Base-by-base conservation (phyloP, 2,888 invertebrate genomes). In the Taphrorychus bicolor region DNA sequence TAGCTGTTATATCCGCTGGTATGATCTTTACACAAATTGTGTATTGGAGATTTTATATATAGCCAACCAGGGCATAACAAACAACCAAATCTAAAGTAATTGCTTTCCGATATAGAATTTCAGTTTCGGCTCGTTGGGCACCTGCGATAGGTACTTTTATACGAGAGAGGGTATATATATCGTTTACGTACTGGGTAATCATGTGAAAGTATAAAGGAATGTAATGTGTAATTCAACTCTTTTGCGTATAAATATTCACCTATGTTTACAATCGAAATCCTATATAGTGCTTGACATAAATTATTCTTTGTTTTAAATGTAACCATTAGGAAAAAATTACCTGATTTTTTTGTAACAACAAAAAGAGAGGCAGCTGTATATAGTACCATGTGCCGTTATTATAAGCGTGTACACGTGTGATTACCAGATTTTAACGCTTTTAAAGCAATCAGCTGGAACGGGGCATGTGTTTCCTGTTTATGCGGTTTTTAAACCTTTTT, bases 391-490 rank as follows among this genome's bases (percentile, higher is more conserved):
- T 58, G 48, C n/a, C 17, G 56, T 60, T 52, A 53, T 41, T 17
- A 19, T 5, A 14, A 51, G 52, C 60, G 60, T 60, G 60, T 5
- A 14, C 60, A 60, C 60, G 60, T 60, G 60, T 21, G 40, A 40
- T 60, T 60, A 41, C 19, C 40, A 16, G 22, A 51, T 54, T 62
- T 62, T 62, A 54, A 16, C 62, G 48, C 62, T 62, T 62, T 62
- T 62, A 62, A 54, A 53, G 54, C 54, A 62, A 62, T 62, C 62
- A 45, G 18, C 42, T 16, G 3, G 18, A 54, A 14, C 16, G 48
- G 24, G 24, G 54, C 62, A 62, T 42, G 45, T 62, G 62, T 42
- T 62, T 54, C 62, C 62, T 62, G 62, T 62, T 62, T 62, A 62
- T 48, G 23, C n/a, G 9, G 19, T 22, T 22, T 22, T 18, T 22